Evolutionary conservation across 2,888 invertebrate species (phyloP), one percentile per base, ranked within the genome.

Genomic region (Hirtodrosophila cameraria): DNA sequence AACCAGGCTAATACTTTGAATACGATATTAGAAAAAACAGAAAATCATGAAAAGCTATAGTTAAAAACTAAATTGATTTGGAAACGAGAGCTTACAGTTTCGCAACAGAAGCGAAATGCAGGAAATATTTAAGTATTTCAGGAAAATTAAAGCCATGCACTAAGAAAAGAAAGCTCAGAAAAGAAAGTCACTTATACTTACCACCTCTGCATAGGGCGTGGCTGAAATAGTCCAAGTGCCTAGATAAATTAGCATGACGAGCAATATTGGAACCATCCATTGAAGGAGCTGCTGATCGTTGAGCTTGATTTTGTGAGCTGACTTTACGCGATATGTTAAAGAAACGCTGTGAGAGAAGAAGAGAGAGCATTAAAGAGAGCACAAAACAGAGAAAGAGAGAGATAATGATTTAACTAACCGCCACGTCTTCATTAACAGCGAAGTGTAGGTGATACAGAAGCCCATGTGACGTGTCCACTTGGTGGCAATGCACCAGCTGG

Each of bases 381-480:
- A 1, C 13, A 1, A 11, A 8, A 11, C n/a, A 28, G 3, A 30
- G 15, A 20, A 7, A 23, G 0, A 27, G n/a, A 3, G 15, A 48
- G 8, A 11, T 8, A 15, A 2, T 11, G 9, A 1, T 0, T 6
- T 1, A 35, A 69, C 83, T 91, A 91, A 96, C 97, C 97, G 94
- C 97, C 97, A 97, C 8, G 97, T 97, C 91, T 98, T 98, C 95
- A 98, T 96, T 2, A 98, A 92, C 35, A 98, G 92, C 6, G 97
- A 97, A 7, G 97, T 97, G 89, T 97, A 98, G 1, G 97, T 97
- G 60, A 98, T 94, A 87, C 96, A 96, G 89, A 98, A 98, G 1
- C 98, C 98, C 91, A 97, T 93, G 91, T 98, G 97, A 3, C 97
- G 93, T 1, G 96, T 95, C 97, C 97, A 97, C 90, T 97, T 97